Base-by-base conservation (phyloP, 1,140 invertebrate genomes). In the Trichoplusia ni region DNA sequence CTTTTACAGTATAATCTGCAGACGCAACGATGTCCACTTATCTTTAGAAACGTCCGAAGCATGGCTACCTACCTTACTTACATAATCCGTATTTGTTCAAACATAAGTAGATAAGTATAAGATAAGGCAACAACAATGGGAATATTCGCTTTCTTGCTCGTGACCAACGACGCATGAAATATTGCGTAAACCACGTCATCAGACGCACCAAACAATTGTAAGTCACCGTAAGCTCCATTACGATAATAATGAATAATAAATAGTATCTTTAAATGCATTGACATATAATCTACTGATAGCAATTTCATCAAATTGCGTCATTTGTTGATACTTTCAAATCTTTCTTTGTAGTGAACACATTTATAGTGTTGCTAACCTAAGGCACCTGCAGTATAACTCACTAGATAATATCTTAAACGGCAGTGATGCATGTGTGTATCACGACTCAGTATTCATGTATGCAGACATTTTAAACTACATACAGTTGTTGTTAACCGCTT, bases 131-230 rank as follows among this genome's bases (percentile, higher is more conserved):
- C 13, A 51, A n/a, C 44, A 53, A 58, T 61, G 13, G 21, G 25
- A 59, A 61, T 16, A 56, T 60, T 69, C 69, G 69, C 69, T 72
- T 75, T 75, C 69, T 69, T 63, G 51, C 35, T 64, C 47, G 62
- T 38, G 62, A 49, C 58, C 33, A 65, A 37, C 67, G 58, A 75
- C 67, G 73, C 67, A 67, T 69, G 33, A 40, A 27, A 27, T 11
- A 35, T 71, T 71, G 53, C 61, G 61, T 63, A 67, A 60, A 67
- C 29, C 23, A 60, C 37, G 53, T 46, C 68, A 60, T 46, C 27
- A 21, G 18, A 33, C 16, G 47, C 18, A 51, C 47, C 33, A 51
- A 51, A 35, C 47, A 19, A 21, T 18, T 18, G 3, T 35, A 33
- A 35, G 31, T 51, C 16, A 35, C 21, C 42, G 18, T 51, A 21